Evolutionary conservation across 2,797 vertebrate genomes (phyloP), one percentile per base, ranked within the genome.

Genomic region (Rhinophrynus dorsalis): DNA sequence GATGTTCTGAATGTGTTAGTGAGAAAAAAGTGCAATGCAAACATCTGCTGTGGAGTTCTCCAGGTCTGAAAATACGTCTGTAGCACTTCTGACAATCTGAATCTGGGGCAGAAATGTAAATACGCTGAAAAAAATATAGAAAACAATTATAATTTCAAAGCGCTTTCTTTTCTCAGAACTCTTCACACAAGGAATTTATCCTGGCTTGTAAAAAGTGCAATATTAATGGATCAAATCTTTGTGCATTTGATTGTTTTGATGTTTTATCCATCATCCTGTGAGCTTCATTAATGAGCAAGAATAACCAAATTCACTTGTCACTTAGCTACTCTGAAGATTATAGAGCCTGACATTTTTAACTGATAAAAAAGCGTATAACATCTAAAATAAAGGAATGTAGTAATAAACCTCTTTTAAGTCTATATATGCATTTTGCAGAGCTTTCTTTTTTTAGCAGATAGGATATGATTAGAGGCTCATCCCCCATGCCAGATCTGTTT

Each of bases 1-100:
- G 73, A 74, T 66, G 26, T 64, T 27, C 63, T 77, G 60, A 67
- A 40, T 40, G 47, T 56, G 66, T 67, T 79, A 64, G 13, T 83
- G 77, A 77, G 70, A 78, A 86, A 80, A 77, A 86, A 85, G n/a
- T 87, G 86, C 88, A 90, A 89, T 87, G 88, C 87, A 89, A 89
- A 88, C 90, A 90, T 91, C 91, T 92, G 88, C 86, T 86, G 78
- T 24, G 77, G 80, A 85, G 82, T 79, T 88, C 76, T 67, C 68
- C 70, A 77, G 83, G 85, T 81, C 76, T 84, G 87, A 91, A 92
- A 90, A 90, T 88, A 82, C 81, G 79, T 84, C 77, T 86, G 82
- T 89, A 89, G 85, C 81, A 77, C 81, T 88, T 77, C 18, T 45
- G 10, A 66, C 74, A 51, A 75, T 70, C 11, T n/a, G 21, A 57